Base-by-base conservation (phyloP, 2,113 vertebrate species). In the Calidris pygmaea region DNA sequence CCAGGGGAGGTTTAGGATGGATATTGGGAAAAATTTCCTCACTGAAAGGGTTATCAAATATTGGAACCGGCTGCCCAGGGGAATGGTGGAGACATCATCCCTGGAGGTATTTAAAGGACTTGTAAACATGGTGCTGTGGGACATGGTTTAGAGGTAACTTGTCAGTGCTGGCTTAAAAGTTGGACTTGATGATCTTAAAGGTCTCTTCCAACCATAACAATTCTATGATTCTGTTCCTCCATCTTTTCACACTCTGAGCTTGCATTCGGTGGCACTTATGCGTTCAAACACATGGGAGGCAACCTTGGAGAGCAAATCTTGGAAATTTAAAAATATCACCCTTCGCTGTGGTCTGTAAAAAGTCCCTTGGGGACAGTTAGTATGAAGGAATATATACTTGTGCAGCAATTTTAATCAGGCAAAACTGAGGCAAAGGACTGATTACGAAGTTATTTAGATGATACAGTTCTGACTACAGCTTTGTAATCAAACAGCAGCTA, bases 401-500 rank as follows among this genome's bases (percentile, higher is more conserved):
- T 55, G 73, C 39, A 34, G 95, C 92, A 83, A 96, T 97, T 95
- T 94, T 86, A 93, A 95, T 95, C 85, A 63, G 55, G 87, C 39
- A 94, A 89, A 65, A 82, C 66, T 52, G 56, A 90, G 94, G 60
- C 89, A 80, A 72, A 90, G 79, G 87, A n/a, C 89, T 84, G 95
- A 94, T 97, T 95, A 91, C 70, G 14, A 86, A 90, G 92, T 75
- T 89, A 85, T 83, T 95, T 85, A 84, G 92, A 87, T 82, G 87
- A 88, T 52, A 34, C 41, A 18, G 53, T 71, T 75, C 55, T 89
- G 95, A 75, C 85, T 87, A 41, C 58, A 88, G 67, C 77, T 93
- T 86, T 92, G 66, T 53, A 94, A 96, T 93, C 78, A 96, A 95
- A 91, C 11, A 27, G 53, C 59, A 91, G 50, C 89, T 52, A 26